Evolutionary conservation across 2,888 invertebrate genomes (phyloP).

Genomic region (Trissolcus brochymenae): DNA sequence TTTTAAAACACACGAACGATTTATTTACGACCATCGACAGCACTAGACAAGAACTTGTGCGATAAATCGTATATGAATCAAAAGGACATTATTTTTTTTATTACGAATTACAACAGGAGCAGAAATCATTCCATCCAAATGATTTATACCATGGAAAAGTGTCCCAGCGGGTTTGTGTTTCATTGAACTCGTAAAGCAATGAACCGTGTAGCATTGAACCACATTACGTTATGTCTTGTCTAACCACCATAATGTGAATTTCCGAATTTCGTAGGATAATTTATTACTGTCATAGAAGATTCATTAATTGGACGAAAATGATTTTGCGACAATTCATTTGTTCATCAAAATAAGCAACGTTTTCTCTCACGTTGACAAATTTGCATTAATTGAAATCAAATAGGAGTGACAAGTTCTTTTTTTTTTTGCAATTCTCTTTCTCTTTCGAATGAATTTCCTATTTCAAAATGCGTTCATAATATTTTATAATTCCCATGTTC

Average conservation of each 20-base stretch:
- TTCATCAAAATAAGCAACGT: not conserved
- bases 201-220: conserved; percentile 13
- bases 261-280: conserved; percentile 4
- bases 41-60: too few species aligned
- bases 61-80: not conserved
- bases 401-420: too few species aligned
- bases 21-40: too few species aligned
- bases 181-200: conserved; percentile 21
- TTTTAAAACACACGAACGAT: too few species aligned
- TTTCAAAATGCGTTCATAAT: too few species aligned
- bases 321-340: too few species aligned
- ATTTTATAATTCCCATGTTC: too few species aligned
- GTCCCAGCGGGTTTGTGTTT: conserved; percentile 12
- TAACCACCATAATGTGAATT: conserved; percentile 4
- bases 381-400: too few species aligned
- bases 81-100: conserved; percentile 8
- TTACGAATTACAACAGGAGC: conserved; percentile 9
- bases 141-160: conserved; percentile 19
- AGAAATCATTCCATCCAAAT: conserved; percentile 27
- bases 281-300: not conserved
- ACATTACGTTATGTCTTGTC: not conserved
- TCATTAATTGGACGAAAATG: conserved; percentile 13
- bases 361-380: too few species aligned
- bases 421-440: too few species aligned
- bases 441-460: too few species aligned